Evolutionary conservation across 1,140 invertebrate genomes (phyloP), one percentile per base, ranked within the genome.

Genomic region (Macrocentrus cingulum): DNA sequence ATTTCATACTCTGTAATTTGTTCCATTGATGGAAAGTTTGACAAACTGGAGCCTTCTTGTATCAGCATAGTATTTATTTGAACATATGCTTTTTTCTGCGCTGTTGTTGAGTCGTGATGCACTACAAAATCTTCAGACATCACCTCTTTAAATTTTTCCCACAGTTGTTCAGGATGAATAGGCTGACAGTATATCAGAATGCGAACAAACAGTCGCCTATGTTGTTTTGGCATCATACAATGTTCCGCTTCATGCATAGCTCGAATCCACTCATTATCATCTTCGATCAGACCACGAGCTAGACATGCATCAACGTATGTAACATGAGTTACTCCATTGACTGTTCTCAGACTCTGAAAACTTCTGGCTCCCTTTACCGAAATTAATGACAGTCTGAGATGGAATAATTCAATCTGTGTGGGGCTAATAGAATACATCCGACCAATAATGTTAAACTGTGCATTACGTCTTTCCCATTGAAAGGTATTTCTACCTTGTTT

Each of bases 321-420:
- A 6, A 49, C 18, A 65, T 63, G 77, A 46, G 70, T 29, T 44
- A 67, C 13, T 60, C 72, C 73, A 70, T 80, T 59, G 56, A 79
- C 66, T 48, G 71, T 82, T 74, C 64, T 63, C 50, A 83, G 60
- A 63, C 11, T 34, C 11, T 34, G 29, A 11, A 34, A 34, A 7
- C 6, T 7, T 34, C 6, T 34, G 6, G 6, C 73, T 4, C 80
- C 80, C 51, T 63, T 68, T 19, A 83, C 72, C 63, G 76, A 69
- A 15, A 70, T 57, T 51, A 81, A 64, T n/a, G 81, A 57, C 49
- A 83, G 56, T 25, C 74, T 71, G 51, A 82, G 69, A 71, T 74
- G 78, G 55, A 69, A 82, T 55, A 77, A 80, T 64, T 81, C 72
- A 53, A 66, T 58, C 36, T 79, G 66, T 1, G 62, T 34, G 6